A percentile compares a stretch with the other conserved stretches of the same genome.
Evolutionary conservation across 2,888 invertebrate genomes (phyloP).

Genomic region (Zootermopsis nevadensis): DNA sequence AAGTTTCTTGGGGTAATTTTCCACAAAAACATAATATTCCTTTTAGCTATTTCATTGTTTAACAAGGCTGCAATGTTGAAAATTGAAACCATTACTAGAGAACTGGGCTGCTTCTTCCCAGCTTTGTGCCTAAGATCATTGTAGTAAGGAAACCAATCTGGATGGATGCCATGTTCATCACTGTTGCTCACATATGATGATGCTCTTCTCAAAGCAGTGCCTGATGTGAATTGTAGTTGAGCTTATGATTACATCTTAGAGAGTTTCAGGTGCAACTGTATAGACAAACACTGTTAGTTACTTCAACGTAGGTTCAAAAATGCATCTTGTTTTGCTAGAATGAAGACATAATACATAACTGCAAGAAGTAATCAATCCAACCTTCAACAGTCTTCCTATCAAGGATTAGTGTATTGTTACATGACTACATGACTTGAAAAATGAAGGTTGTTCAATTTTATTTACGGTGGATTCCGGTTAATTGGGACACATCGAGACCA

Average conservation of each 20-base stretch:
- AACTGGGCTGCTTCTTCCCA: neutral
- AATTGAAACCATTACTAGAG: neutral
- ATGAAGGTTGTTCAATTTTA: no score
- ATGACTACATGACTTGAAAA: no score
- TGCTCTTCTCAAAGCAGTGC: slow-evolving; percentile 16
- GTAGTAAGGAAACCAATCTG: neutral
- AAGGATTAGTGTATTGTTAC: neutral
- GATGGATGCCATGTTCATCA: neutral
- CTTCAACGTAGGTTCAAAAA: neutral
- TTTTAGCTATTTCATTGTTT: neutral
- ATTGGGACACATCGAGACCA: no score
- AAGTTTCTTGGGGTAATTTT: neutral
- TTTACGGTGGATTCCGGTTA: no score
- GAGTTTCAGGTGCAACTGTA: neutral
- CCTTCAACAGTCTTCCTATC: neutral
- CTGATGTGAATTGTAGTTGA: neutral
- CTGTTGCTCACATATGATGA: neutral
- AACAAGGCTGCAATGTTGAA: neutral
- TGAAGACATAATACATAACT: neutral
- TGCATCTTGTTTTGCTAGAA: neutral
- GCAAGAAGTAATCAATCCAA: neutral
- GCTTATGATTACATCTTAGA: no score
- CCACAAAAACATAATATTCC: neutral
- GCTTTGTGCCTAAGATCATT: neutral
- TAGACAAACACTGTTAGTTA: neutral